Evolutionary conservation across 2,888 invertebrate genomes (phyloP), one percentile per base, ranked within the genome.

Genomic region (Theodoxus fluviatilis): DNA sequence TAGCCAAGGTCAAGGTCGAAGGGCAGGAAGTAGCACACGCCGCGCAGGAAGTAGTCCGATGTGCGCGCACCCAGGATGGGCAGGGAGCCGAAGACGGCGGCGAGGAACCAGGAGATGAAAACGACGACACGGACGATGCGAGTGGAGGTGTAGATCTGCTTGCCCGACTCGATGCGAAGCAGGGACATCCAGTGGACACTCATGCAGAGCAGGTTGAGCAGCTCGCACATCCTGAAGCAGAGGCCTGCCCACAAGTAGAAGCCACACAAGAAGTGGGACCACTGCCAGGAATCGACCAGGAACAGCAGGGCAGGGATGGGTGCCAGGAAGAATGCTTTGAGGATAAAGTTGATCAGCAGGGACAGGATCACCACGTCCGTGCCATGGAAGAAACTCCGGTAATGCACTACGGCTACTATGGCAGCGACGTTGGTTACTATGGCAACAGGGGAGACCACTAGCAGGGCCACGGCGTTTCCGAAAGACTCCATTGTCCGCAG

Each of bases 301-400:
- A 70, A 72, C 49, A 80, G 28, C 15, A 76, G 70, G 2, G 81
- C 78, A 0, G 80, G 80, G 33, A 81, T 71, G 18, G 80, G 79
- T 40, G 80, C 63, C 31, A 79, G 74, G 18, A 81, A 55, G 4
- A 76, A 18, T 1, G 76, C 78, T 69, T 80, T 79, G 64, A 76
- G 70, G 33, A 75, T 70, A 80, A 81, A 78, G 18, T 79, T 73
- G 33, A 76, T 75, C 43, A 80, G 52, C 3, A 81, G 71, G 15
- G 80, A 81, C 22, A 80, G 70, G 28, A 81, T 68, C 3, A 77
- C 75, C 67, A 81, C 76, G 73, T 83, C 83, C 22, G 80, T 78
- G 66, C 81, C 81, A 72, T 81, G 81, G 67, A 78, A 78, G 72
- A 75, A 75, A 1, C 78, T 76, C 33, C 71, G 73, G 73, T 81